Percentiles rank a stretch among this genome's conserved stretches.
Conservation (phyloP, 1,140 invertebrate species). For the Drosophila nannoptera region DNA sequence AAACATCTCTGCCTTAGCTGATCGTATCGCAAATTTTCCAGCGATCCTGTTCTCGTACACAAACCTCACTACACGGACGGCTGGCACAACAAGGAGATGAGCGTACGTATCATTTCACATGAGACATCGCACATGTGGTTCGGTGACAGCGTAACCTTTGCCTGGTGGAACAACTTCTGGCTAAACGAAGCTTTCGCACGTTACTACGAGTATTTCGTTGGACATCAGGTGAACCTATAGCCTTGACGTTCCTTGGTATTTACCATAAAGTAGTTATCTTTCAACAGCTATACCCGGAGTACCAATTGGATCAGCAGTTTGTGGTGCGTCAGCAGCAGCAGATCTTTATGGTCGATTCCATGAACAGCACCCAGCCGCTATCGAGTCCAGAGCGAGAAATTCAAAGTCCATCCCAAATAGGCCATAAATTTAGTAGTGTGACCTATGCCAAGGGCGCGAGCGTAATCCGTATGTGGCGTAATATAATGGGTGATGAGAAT, state of each 20-base stretch:
- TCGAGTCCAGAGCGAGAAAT: slow-evolving; percentile 80
- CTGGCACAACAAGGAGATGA: slow-evolving; percentile 78
- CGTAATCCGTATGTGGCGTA: slow-evolving; percentile 87
- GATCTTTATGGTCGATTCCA: slow-evolving; percentile 83
- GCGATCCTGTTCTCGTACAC: slow-evolving; percentile 54
- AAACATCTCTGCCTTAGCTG: not conserved
- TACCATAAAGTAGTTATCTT: not conserved
- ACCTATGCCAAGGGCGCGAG: slow-evolving; percentile 85
- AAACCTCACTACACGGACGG: slow-evolving; percentile 58
- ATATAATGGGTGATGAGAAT: slow-evolving; percentile 83
- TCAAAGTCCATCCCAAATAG: slow-evolving; percentile 79
- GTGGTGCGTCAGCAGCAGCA: slow-evolving; percentile 84
- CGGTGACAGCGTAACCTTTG: slow-evolving; percentile 84
- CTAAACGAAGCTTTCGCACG: slow-evolving; percentile 86
- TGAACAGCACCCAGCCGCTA: slow-evolving; percentile 82
- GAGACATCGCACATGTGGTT: slow-evolving; percentile 86
- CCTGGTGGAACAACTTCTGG: slow-evolving; percentile 85
- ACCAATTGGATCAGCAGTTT: slow-evolving; percentile 81
- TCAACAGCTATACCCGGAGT: slow-evolving; percentile 72
- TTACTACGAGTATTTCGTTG: slow-evolving; percentile 83
- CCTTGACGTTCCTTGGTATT: not conserved
- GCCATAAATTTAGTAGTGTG: slow-evolving; percentile 81
- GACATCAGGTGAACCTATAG: slow-evolving; percentile 78
- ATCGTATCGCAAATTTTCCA: slow-evolving; percentile 5
- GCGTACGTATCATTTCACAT: slow-evolving; percentile 81